Evolutionary conservation across 2,113 vertebrate genomes (phyloP), one percentile per base, ranked within the genome.

Genomic region (Urocolius indicus): DNA sequence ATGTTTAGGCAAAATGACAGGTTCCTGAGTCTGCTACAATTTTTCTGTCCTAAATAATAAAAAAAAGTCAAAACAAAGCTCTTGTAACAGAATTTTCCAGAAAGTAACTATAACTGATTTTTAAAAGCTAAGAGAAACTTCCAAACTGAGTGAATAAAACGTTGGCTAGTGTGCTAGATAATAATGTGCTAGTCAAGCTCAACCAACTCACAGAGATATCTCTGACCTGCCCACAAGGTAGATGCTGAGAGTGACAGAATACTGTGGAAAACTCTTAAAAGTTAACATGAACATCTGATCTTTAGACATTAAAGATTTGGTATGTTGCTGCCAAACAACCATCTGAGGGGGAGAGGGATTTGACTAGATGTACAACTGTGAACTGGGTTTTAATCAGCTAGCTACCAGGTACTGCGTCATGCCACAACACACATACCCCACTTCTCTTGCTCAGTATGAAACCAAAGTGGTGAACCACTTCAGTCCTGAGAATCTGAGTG

Each of bases 1-100:
- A 62, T 29, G 76, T 85, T 90, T 71, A 94, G 88, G 52, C 72
- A 84, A 90, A 95, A 83, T 65, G 77, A 95, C 76, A 86, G 32
- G 73, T 93, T 89, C 41, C 71, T 73, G 46, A 45, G 91, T 67
- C 69, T 3, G 4, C 62, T 89, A 84, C 26, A 41, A 57, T 78
- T 96, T 95, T 95, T 61, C 65, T 95, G 90, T 84, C 90, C 68
- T 82, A 75, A 86, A 95, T 85, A 92, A 93, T 73, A 80, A 65
- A 87, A 86, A 75, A 86, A 73, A 15, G 16, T 88, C 84, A 95
- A 92, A 94, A 10, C 32, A 89, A 73, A 83, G 14, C 19, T 73
- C 57, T 89, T 83, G 45, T 27, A 82, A 71, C 55, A 84, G 29
- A 19, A 54, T 94, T 95, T 96, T 96, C 87, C 91, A 79, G 62